phyloP scores from a whole-genome alignment of 2,797 vertebrate genomes.

The Protosalanx chinensis region DNA sequence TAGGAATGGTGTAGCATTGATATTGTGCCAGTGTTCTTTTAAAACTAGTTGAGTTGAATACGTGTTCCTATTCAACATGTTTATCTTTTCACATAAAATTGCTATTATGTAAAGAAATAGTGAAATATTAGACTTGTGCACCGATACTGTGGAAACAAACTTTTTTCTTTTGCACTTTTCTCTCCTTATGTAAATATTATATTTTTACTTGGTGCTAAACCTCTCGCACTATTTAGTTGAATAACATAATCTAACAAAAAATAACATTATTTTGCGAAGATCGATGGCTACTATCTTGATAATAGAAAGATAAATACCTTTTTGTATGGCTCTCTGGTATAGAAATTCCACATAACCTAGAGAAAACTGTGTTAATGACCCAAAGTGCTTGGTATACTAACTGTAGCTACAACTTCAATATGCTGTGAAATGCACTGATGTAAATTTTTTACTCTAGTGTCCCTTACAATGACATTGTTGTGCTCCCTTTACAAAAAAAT shows the following conservation, averaged over 20 bases:
- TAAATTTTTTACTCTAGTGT: constrained; percentile 44
- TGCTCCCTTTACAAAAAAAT: constrained; percentile 1
- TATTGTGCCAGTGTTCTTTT: constrained; percentile 47
- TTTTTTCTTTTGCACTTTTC: constrained; percentile 35
- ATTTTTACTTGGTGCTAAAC: constrained; percentile 57
- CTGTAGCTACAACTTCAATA: constrained; percentile 68
- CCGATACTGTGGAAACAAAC: constrained; percentile 38
- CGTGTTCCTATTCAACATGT: constrained; percentile 45
- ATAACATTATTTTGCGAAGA: constrained; percentile 55
- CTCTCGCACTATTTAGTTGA: constrained; percentile 40
- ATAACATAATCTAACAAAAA: constrained; percentile 41
- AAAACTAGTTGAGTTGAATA: constrained; percentile 25
- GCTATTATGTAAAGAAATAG: constrained; percentile 35
- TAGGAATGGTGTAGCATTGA: constrained; percentile 44
- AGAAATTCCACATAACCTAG: constrained; percentile 54
- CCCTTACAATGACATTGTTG: constrained; percentile 35
- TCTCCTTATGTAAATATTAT: constrained; percentile 50
- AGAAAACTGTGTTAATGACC: constrained; percentile 72
- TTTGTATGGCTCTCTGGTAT: constrained; percentile 61
- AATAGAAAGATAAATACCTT: constrained; percentile 51
- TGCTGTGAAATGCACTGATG: constrained; percentile 67
- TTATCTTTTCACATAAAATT: constrained; percentile 18
- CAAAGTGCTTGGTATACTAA: constrained; percentile 77
- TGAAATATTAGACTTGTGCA: constrained; percentile 41
- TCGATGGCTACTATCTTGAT: constrained; percentile 44